A percentile compares a stretch with the other conserved stretches of the same genome.
These are phyloP conservation scores for Subacronicta megacephala DNA, from an alignment of 2,888 invertebrate species.

Conservation along the genomic window DNA sequence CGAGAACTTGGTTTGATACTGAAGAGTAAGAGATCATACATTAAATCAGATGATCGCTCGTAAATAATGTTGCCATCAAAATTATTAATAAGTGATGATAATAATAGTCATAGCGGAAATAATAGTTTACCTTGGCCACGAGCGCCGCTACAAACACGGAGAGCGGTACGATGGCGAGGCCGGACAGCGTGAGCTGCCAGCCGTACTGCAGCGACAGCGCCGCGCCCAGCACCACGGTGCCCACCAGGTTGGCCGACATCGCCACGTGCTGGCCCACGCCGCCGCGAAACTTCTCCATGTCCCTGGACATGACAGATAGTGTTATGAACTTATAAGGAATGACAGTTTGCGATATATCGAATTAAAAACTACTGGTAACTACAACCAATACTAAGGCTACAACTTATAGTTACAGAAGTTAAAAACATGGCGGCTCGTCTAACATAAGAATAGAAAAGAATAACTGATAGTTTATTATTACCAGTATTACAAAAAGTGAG, in stretches of 20 bases:
- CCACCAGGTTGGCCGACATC: constrained; percentile 92
- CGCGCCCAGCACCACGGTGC: constrained; percentile 92
- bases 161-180: constrained; percentile 93
- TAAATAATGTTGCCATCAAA: too few relatives aligned
- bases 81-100: too few relatives aligned
- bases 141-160: constrained; percentile 92
- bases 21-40: constrained; percentile 11
- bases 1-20: constrained; percentile 91
- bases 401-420: too few relatives aligned
- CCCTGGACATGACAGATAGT: constrained; percentile 80
- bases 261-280: constrained; percentile 95
- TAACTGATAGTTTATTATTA: too few relatives aligned
- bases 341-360: too few relatives aligned
- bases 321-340: background rate
- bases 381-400: too few relatives aligned
- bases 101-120: too few relatives aligned
- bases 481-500: too few relatives aligned
- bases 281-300: constrained; percentile 93
- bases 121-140: constrained; percentile 92
- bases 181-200: constrained; percentile 95
- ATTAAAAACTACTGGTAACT: too few relatives aligned
- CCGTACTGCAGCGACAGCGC: constrained; percentile 93
- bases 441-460: too few relatives aligned
- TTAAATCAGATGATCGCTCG: too few relatives aligned
- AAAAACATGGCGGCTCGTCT: too few relatives aligned